Evolutionary conservation across 92 coral and sea anemone species (phyloP), one percentile per base, ranked within the genome.

Genomic region (Chrysogorgia sp.): DNA sequence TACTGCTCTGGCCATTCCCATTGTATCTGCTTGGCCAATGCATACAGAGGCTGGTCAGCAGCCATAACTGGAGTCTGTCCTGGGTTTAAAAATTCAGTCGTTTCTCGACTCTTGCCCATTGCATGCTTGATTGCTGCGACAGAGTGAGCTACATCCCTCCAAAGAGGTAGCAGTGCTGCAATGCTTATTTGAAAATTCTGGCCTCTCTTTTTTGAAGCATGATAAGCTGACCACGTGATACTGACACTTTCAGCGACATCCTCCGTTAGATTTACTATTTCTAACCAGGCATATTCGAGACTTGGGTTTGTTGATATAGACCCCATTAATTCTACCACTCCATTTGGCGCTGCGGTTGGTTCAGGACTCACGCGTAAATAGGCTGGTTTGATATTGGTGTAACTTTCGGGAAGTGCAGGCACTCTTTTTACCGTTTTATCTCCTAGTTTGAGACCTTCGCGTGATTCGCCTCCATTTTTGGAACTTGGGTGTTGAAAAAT

Each of bases 101-200:
- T n/a, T n/a, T n/a, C n/a, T n/a, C n/a, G n/a, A n/a, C n/a, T n/a
- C n/a, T n/a, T n/a, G n/a, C n/a, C n/a, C n/a, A n/a, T n/a, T n/a
- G n/a, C n/a, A n/a, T n/a, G n/a, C n/a, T n/a, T n/a, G n/a, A n/a
- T n/a, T n/a, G n/a, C n/a, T n/a, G n/a, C n/a, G n/a, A n/a, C n/a
- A n/a, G n/a, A n/a, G n/a, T n/a, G n/a, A n/a, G n/a, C n/a, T n/a
- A n/a, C n/a, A n/a, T n/a, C n/a, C n/a, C n/a, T n/a, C n/a, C n/a
- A n/a, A n/a, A n/a, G n/a, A n/a, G n/a, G n/a, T n/a, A n/a, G n/a
- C n/a, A n/a, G n/a, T n/a, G n/a, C n/a, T 83, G 1, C 75, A 75
- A 20, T 86, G 86, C 62, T 86, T 86, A 45, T 86, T 84, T 32
- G 59, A 34, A n/a, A n/a, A n/a, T n/a, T n/a, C n/a, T n/a, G n/a